Conservation (phyloP, 2,113 vertebrate species). For the Pardalotus punctatus region DNA sequence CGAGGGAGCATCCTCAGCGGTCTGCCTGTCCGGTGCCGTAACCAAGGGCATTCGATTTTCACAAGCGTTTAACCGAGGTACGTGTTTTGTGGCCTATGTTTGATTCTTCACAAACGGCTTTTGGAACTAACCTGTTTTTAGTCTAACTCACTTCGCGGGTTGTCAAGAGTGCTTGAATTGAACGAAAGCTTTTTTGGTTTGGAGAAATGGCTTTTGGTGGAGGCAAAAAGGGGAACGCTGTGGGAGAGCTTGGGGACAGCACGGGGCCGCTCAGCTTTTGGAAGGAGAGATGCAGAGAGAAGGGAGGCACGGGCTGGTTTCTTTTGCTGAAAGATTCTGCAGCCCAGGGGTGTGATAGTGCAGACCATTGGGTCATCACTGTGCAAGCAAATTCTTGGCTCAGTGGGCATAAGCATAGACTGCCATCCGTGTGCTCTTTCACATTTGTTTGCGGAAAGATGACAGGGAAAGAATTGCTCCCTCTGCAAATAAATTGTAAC, state of each 20-base stretch:
- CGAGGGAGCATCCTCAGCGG: not conserved
- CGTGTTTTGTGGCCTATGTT: not conserved
- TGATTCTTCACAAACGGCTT: not conserved
- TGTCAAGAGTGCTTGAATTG: not conserved
- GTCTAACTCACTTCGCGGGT: not conserved
- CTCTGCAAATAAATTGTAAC: conserved; percentile 22
- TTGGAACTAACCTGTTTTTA: not conserved
- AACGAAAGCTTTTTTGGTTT: not conserved
- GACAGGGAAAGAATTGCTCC: not conserved
- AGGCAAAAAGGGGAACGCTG: not conserved
- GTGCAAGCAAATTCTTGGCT: not conserved
- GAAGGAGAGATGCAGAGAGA: not conserved
- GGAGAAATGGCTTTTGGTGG: not conserved
- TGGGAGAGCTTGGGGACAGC: not conserved
- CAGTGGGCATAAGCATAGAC: not conserved
- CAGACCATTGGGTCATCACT: not conserved
- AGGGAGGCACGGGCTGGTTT: not conserved
- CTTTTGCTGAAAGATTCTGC: not conserved
- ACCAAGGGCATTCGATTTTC: not conserved
- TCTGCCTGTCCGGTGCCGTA: not conserved
- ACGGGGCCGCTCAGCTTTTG: not conserved
- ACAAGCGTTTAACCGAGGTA: not conserved
- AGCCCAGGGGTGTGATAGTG: not conserved
- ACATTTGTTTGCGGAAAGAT: not conserved
- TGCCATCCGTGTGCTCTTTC: not conserved